A percentile compares a stretch with the other conserved stretches of the same genome.
These are phyloP conservation scores for Schizopygopsis pylzovi DNA, from an alignment of 2,797 vertebrate species.

Conservation along the genomic window DNA sequence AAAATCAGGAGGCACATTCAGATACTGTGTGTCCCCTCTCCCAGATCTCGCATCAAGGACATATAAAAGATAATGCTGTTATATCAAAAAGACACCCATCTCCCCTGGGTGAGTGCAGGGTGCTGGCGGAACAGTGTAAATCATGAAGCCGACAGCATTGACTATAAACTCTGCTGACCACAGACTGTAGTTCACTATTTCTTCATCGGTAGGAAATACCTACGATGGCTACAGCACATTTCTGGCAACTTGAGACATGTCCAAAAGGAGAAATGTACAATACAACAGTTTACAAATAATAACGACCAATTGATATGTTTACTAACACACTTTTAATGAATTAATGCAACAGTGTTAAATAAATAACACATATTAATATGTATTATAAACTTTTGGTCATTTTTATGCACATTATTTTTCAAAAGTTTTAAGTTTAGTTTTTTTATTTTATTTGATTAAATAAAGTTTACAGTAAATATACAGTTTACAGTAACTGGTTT, in stretches of 20 bases:
- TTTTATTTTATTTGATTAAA: too few relatives aligned
- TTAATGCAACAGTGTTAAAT: too few relatives aligned
- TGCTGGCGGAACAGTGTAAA: slow-evolving; percentile 73
- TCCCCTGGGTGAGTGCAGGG: slow-evolving; percentile 68
- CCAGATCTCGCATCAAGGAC: slow-evolving; percentile 63
- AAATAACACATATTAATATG: too few relatives aligned
- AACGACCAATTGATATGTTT: neutral
- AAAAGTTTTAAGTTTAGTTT: too few relatives aligned
- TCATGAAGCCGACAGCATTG: slow-evolving; percentile 72
- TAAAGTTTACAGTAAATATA: too few relatives aligned
- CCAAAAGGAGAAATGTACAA: slow-evolving; percentile 5
- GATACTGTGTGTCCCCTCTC: slow-evolving; percentile 30
- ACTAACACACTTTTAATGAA: neutral
- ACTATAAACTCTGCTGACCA: slow-evolving; percentile 78
- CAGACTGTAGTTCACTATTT: slow-evolving; percentile 70
- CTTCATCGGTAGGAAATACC: slow-evolving; percentile 70
- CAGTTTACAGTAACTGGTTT: too few relatives aligned
- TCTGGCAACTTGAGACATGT: neutral
- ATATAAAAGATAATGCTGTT: slow-evolving; percentile 66
- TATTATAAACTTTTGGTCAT: too few relatives aligned
- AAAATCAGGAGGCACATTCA: slow-evolving; percentile 22
- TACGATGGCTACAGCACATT: slow-evolving; percentile 25
- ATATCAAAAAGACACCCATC: slow-evolving; percentile 68
- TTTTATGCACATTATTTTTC: too few relatives aligned
- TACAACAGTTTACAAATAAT: neutral